Conservation (phyloP, 2,797 vertebrate genomes). For the Sebastes cheni region DNA sequence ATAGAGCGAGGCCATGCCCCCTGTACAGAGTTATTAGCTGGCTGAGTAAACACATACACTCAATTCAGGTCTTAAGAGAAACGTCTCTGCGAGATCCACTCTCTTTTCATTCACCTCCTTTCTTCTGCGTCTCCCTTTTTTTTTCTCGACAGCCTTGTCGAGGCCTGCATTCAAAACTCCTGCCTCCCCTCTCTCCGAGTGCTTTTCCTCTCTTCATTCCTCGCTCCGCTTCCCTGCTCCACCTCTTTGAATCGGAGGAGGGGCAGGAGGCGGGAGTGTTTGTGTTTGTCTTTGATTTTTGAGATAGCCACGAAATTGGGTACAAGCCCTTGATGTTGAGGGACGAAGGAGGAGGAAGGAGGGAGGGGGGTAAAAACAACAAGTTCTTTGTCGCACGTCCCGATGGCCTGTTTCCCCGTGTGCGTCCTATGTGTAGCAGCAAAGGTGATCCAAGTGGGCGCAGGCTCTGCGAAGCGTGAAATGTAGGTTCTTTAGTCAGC, state of each 20-base stretch:
- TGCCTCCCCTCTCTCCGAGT: slow-evolving; percentile 61
- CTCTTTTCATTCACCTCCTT: slow-evolving; percentile 66
- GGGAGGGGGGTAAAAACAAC: slow-evolving; percentile 60
- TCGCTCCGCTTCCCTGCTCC: slow-evolving; percentile 46
- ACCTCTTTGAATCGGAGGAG: slow-evolving; percentile 65
- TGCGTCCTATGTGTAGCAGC: slow-evolving; percentile 34
- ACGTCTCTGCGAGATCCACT: slow-evolving; percentile 56
- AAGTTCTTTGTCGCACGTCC: slow-evolving; percentile 61
- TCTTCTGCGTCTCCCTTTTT: slow-evolving; percentile 60
- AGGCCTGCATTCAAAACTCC: slow-evolving; percentile 71
- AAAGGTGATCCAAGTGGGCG: slow-evolving; percentile 68
- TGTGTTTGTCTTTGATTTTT: slow-evolving; percentile 88
- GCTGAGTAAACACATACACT: slow-evolving; percentile 82
- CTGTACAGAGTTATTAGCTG: slow-evolving; percentile 82
- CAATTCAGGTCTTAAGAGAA: slow-evolving; percentile 67
- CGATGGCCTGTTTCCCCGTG: slow-evolving; percentile 19
- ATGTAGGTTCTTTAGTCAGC: slow-evolving; percentile 73
- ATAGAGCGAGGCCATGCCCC: slow-evolving; percentile 70
- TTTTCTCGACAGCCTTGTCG: slow-evolving; percentile 55
- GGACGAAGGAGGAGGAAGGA: slow-evolving; percentile 55
- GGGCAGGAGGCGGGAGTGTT: slow-evolving; percentile 67
- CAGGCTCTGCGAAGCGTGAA: slow-evolving; percentile 75
- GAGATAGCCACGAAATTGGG: slow-evolving; percentile 84
- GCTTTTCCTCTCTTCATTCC: slow-evolving; percentile 57
- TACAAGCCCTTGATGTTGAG: slow-evolving; percentile 81